Evolutionary conservation across 2,797 vertebrate genomes (phyloP).

Genomic region (Danionella dracula): DNA sequence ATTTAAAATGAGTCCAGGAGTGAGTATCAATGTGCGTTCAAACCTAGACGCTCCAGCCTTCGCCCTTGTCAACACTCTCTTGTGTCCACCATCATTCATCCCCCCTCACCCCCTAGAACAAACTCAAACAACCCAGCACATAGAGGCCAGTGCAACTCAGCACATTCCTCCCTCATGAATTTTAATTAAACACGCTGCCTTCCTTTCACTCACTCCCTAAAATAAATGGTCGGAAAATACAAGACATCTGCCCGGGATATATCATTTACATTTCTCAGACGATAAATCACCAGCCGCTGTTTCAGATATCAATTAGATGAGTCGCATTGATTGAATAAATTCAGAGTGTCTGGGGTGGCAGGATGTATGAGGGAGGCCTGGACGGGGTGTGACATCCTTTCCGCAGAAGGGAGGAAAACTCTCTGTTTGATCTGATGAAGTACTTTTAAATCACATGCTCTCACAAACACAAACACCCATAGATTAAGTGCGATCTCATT

Average conservation of each 20-base stretch:
- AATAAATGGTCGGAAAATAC: constrained; percentile 90
- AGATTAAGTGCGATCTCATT: neutral
- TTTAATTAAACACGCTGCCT: constrained; percentile 75
- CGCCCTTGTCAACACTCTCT: constrained; percentile 78
- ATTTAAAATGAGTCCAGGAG: constrained; percentile 5
- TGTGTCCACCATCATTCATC: constrained; percentile 81
- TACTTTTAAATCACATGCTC: constrained; percentile 25
- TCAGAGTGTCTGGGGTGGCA: constrained; percentile 11
- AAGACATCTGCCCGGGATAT: constrained; percentile 84
- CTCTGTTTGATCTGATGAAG: constrained; percentile 25
- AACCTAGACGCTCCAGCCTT: constrained; percentile 66
- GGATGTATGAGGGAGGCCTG: constrained; percentile 23
- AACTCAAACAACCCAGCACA: constrained; percentile 72
- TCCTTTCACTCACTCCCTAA: constrained; percentile 62
- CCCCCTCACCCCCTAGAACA: constrained; percentile 70
- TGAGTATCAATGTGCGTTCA: constrained; percentile 43
- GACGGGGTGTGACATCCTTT: constrained; percentile 6
- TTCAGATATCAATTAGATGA: constrained; percentile 48
- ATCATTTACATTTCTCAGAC: constrained; percentile 85
- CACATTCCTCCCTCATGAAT: constrained; percentile 85
- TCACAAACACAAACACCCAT: neutral
- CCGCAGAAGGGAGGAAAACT: neutral
- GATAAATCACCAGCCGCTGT: constrained; percentile 74
- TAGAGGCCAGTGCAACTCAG: constrained; percentile 74
- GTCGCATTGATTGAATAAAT: constrained; percentile 38